Conservation (phyloP, 2,888 invertebrate species). For the Lacanobia oleracea region DNA sequence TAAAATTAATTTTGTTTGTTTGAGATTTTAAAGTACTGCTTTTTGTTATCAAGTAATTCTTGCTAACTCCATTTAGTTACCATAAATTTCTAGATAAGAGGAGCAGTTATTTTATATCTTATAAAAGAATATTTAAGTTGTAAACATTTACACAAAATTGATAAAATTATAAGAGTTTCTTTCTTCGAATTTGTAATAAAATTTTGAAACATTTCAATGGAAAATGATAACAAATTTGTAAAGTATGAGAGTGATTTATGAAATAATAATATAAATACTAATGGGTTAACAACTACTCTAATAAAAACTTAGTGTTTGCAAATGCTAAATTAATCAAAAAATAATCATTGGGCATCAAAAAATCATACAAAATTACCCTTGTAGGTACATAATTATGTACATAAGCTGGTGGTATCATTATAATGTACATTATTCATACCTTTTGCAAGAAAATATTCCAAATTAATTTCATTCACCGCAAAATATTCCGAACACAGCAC, state of each 20-base stretch:
- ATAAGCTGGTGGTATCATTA: not conserved
- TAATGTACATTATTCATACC: not conserved
- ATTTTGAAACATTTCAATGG: constrained; percentile 3
- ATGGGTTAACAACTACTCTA: too few relatives aligned
- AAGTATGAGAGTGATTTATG: not conserved
- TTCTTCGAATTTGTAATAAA: not conserved
- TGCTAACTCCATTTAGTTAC: constrained; percentile 2
- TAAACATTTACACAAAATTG: constrained; percentile 5
- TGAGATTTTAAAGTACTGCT: constrained; percentile 15
- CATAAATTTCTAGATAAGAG: constrained; percentile 1
- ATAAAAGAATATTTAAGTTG: constrained; percentile 17
- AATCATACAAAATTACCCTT: too few relatives aligned
- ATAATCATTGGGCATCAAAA: too few relatives aligned
- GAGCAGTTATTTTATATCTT: not conserved
- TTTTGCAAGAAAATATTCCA: not conserved
- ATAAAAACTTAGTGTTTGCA: too few relatives aligned
- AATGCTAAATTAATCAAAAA: too few relatives aligned
- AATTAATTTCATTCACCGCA: not conserved
- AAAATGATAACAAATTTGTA: not conserved
- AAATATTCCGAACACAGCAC: constrained; percentile 13
- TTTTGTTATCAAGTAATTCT: constrained; percentile 24
- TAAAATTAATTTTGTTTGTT: constrained; percentile 9
- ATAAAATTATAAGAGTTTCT: constrained; percentile 11
- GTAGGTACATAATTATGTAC: too few relatives aligned
- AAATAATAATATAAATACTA: not conserved